A percentile compares a stretch with the other conserved stretches of the same genome.
These are phyloP conservation scores for Mungos mungo DNA, from an alignment of 2,113 vertebrate genomes.

Conservation along the genomic window DNA sequence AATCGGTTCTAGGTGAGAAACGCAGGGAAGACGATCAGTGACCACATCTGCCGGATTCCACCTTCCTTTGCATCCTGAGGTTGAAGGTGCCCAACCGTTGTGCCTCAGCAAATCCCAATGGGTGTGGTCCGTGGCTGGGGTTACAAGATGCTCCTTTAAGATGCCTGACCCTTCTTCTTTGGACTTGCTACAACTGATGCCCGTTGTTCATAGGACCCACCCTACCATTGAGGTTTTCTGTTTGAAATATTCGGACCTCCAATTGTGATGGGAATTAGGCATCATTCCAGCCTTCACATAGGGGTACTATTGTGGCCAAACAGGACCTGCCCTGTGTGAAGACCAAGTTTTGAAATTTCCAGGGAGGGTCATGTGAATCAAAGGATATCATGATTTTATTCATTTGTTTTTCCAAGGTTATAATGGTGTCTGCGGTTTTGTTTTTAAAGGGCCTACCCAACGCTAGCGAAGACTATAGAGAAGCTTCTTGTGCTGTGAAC, in stretches of 20 bases:
- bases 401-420: background rate
- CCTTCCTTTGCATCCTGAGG: background rate
- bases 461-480: conserved; percentile 85
- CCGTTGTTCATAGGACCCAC: background rate
- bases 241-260: background rate
- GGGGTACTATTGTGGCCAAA: background rate
- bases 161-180: background rate
- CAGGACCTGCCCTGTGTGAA: background rate
- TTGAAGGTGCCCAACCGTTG: background rate
- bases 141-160: background rate
- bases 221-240: background rate
- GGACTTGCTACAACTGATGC: background rate
- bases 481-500: conserved; percentile 91
- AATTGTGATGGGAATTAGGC: background rate
- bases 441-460: conserved; percentile 89
- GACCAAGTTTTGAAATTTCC: background rate
- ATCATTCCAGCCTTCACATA: background rate
- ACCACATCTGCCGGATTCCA: background rate
- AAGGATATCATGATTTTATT: background rate
- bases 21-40: background rate
- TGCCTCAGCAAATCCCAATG: background rate
- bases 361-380: background rate
- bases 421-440: conserved; percentile 54
- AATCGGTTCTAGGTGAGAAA: background rate
- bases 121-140: background rate